Evolutionary conservation across 2,113 vertebrate genomes (phyloP).

Genomic region (Callospermophilus lateralis): DNA sequence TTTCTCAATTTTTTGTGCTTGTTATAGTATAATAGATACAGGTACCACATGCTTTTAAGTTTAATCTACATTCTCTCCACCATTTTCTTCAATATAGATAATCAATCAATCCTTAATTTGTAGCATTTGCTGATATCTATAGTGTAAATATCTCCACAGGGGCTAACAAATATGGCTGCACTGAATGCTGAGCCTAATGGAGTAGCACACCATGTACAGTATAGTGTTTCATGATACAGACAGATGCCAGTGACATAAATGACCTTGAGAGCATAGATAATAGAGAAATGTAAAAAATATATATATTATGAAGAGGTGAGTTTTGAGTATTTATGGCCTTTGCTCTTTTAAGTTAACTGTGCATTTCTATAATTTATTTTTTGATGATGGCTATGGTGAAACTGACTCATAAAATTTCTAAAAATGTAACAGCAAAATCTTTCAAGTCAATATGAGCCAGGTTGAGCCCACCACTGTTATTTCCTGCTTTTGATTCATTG

Average conservation of each 20-base stretch:
- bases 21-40: neutral
- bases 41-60: neutral
- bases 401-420: neutral
- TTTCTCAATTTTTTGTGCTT: neutral
- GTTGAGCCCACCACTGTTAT: neutral
- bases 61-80: neutral
- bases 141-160: neutral
- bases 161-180: neutral
- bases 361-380: constrained; percentile 3
- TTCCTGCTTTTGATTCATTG: neutral
- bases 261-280: neutral
- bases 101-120: neutral
- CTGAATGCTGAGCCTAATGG: neutral
- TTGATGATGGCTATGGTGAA: neutral
- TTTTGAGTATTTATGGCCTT: neutral
- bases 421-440: neutral
- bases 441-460: neutral
- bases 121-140: neutral
- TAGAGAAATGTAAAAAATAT: neutral
- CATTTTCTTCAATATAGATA: neutral
- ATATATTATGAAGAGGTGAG: neutral
- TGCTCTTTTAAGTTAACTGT: constrained; percentile 31
- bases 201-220: neutral
- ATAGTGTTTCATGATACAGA: neutral
- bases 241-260: neutral